Evolutionary conservation across 2,113 vertebrate species (phyloP), one percentile per base, ranked within the genome.

Genomic region (Thamnaconus septentrionalis): DNA sequence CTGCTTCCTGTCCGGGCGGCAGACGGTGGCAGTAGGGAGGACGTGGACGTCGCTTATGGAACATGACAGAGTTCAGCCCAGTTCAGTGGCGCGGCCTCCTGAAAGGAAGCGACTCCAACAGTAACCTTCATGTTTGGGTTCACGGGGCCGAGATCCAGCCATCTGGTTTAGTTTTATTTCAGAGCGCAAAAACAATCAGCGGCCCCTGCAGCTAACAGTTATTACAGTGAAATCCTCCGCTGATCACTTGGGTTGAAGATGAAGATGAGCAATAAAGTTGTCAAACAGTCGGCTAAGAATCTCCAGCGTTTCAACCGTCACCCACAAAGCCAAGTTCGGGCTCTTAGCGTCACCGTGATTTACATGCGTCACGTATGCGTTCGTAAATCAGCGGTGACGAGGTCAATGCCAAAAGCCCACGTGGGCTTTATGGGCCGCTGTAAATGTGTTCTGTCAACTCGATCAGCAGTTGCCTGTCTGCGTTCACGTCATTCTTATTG

Each of bases 131-230:
- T 47, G 7, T 52, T 7, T 54, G 31, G 57, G 61, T 54, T 61
- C 56, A 54, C n/a, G 5, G 42, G 49, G 42, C 51, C 31, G 59
- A 68, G 63, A 31, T 56, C 7, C 48, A 63, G 18, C 45, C 82
- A 84, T 78, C 47, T 86, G 83, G 57, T 68, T 79, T 73, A 66
- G 41, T 60, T 85, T 73, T 51, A 64, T 61, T 41, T 44, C 18
- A 41, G 3, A 61, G 56, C 41, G 58, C 53, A 39, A 56, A 66
- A 66, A 68, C 56, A 62, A 46, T 52, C 8, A 41, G 8, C 56
- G 41, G n/a, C 41, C 18, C 18, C 44, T 44, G 64, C 3, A 72
- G 60, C 56, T 40, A 61, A 41, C n/a, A 66, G 45, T 64, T 47
- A 56, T 59, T 40, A 75, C 31, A 69, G 57, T 10, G 31, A 71